Percentiles rank a stretch among this genome's conserved stretches.
Conservation (phyloP, 2,888 invertebrate species). For the Euclidia mi region DNA sequence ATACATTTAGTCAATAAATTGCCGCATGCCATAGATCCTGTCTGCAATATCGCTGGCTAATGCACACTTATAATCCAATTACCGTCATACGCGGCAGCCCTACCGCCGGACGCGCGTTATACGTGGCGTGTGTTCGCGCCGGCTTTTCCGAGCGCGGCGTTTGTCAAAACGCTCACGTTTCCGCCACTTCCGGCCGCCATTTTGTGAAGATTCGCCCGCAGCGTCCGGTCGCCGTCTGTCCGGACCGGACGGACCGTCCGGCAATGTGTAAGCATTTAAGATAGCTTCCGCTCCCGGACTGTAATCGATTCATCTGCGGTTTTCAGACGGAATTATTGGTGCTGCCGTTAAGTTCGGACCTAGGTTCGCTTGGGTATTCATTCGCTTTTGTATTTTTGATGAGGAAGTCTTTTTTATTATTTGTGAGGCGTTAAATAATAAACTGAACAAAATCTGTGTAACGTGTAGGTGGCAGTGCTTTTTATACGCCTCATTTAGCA, state of each 20-base stretch:
- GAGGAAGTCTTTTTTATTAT: too few relatives aligned
- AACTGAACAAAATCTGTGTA: too few relatives aligned
- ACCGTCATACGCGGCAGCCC: conserved; percentile 36
- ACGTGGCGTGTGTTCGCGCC: conserved; percentile 72
- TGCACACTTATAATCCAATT: too few relatives aligned
- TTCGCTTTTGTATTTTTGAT: too few relatives aligned
- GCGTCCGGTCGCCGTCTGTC: conserved; percentile 75
- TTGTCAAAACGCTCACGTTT: conserved; percentile 89
- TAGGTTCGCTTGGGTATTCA: too few relatives aligned
- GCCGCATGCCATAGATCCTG: too few relatives aligned
- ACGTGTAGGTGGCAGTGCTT: too few relatives aligned
- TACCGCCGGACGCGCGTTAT: conserved; percentile 72
- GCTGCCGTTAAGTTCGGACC: neutral
- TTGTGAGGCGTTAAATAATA: too few relatives aligned
- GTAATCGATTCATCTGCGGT: conserved; percentile 46
- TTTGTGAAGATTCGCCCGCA: conserved; percentile 84
- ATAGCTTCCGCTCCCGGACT: conserved; percentile 66
- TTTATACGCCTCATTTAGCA: too few relatives aligned
- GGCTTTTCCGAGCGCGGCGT: conserved; percentile 78
- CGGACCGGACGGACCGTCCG: conserved; percentile 70
- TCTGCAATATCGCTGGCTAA: too few relatives aligned
- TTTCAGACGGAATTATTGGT: conserved; percentile 25
- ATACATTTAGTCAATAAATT: too few relatives aligned
- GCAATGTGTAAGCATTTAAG: conserved; percentile 86
- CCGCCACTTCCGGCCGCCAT: conserved; percentile 86